phyloP scores from a whole-genome alignment of 1,140 invertebrate species.

The Anagrus nilaparvatae region DNA sequence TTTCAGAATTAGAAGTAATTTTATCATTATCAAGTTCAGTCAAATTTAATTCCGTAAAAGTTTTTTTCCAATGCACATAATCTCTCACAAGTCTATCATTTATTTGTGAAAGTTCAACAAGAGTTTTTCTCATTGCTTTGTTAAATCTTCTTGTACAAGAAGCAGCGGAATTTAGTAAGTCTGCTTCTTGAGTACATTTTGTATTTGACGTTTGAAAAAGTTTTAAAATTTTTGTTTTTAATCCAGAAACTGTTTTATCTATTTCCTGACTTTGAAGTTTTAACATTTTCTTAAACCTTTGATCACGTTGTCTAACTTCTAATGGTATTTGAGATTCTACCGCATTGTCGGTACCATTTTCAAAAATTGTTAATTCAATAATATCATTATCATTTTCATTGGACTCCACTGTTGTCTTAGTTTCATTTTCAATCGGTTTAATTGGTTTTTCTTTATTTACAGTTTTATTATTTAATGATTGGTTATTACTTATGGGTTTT shows the following conservation, averaged over 20 bases:
- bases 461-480: no score
- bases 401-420: no score
- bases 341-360: background rate
- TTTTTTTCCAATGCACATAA: constrained; percentile 21
- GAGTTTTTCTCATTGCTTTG: constrained; percentile 19
- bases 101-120: constrained; percentile 22
- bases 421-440: no score
- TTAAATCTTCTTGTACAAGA: constrained; percentile 17
- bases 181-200: background rate
- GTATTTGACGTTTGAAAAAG: constrained; percentile 4
- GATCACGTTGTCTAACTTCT: constrained; percentile 3
- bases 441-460: no score
- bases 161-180: constrained; percentile 6
- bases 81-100: constrained; percentile 26
- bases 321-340: no score
- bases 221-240: constrained; percentile 11
- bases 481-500: background rate
- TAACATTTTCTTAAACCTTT: constrained; percentile 13
- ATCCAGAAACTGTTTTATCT: background rate
- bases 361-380: background rate
- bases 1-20: background rate
- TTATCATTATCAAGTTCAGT: no score
- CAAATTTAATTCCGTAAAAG: no score
- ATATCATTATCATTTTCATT: no score
- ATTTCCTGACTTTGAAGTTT: constrained; percentile 13